These are phyloP conservation scores for Natrix natrix DNA, from an alignment of 2,797 vertebrate genomes.

Conservation along the genomic window DNA sequence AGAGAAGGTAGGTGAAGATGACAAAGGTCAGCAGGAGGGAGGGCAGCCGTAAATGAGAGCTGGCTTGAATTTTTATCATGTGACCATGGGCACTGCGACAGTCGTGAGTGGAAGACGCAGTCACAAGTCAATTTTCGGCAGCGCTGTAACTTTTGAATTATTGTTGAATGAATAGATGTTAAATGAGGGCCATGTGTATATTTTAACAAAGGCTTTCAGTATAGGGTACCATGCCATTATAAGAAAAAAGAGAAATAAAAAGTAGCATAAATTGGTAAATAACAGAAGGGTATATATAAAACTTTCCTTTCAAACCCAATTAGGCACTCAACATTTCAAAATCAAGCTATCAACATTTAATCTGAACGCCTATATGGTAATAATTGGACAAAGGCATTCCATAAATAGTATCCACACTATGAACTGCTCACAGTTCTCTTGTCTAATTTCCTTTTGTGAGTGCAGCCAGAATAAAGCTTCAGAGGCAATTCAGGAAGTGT, in stretches of 20 bases:
- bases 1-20: not conserved
- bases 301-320: not conserved
- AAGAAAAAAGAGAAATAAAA: not conserved
- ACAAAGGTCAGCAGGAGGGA: not conserved
- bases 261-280: not conserved
- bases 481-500: not conserved
- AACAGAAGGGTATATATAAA: not conserved
- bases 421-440: not conserved
- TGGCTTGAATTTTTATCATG: not conserved
- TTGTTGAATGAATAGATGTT: not conserved
- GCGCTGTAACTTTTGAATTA: not conserved
- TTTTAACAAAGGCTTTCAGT: not conserved
- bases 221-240: not conserved
- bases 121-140: not conserved
- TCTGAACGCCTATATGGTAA: not conserved
- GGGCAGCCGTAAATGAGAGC: not conserved
- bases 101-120: not conserved
- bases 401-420: not conserved
- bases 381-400: not conserved
- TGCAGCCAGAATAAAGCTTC: not conserved
- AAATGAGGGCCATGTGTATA: not conserved
- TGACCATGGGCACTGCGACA: not conserved
- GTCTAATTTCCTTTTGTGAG: not conserved
- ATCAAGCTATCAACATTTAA: not conserved
- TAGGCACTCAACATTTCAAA: not conserved